Percentiles rank a stretch among this genome's conserved stretches.
Evolutionary conservation across 2,113 vertebrate species (phyloP).

Genomic region (Riparia riparia): DNA sequence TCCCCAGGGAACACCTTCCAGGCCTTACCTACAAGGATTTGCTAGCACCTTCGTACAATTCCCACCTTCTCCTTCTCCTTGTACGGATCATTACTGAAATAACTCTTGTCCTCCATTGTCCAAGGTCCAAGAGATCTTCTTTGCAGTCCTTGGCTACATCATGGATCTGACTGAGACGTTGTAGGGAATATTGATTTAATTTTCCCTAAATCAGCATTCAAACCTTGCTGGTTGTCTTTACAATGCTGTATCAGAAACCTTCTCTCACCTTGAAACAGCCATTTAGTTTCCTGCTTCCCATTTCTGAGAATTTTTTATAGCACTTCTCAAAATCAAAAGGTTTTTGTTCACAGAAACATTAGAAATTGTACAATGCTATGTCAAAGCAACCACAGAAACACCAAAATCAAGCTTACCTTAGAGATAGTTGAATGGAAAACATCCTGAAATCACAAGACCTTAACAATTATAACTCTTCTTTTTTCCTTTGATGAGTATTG

Average conservation of each 20-base stretch:
- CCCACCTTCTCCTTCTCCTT: background rate
- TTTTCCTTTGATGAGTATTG: background rate
- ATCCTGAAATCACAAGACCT: background rate
- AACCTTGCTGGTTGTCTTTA: background rate
- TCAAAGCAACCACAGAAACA: background rate
- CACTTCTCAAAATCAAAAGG: background rate
- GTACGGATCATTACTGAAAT: background rate
- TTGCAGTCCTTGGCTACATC: background rate
- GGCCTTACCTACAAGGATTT: background rate
- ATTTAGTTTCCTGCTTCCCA: background rate
- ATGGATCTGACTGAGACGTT: background rate
- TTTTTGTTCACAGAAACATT: background rate
- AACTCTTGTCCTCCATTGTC: background rate
- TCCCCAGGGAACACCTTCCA: background rate
- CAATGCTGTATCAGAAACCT: background rate
- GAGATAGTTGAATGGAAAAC: background rate
- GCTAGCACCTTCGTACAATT: fast-evolving
- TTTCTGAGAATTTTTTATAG: background rate
- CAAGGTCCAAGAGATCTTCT: background rate
- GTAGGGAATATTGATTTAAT: background rate
- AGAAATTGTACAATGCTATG: background rate
- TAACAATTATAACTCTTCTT: background rate
- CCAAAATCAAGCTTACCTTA: background rate
- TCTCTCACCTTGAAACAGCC: background rate
- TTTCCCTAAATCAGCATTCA: background rate